These are phyloP conservation scores for Melikaiella ostensackeni DNA, from an alignment of 2,888 invertebrate species.

Conservation along the genomic window DNA sequence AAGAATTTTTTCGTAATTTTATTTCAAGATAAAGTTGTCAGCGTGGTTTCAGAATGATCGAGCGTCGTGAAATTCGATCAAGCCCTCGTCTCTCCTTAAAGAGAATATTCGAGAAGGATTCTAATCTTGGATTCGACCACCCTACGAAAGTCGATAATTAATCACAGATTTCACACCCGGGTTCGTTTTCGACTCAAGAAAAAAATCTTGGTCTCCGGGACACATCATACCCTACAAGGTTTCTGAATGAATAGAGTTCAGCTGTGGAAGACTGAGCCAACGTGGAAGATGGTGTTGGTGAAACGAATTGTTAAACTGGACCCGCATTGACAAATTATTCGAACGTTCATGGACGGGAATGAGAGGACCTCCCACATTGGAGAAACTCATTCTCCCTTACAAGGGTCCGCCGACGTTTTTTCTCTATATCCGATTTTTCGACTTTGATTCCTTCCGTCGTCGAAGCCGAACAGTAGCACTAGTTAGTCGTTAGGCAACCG, in stretches of 20 bases:
- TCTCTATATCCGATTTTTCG: constrained; percentile 31
- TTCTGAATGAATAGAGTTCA: constrained; percentile 52
- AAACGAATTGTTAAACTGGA: constrained; percentile 74
- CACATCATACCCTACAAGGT: constrained; percentile 42
- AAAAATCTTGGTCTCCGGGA: constrained; percentile 10
- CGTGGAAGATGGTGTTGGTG: constrained; percentile 56
- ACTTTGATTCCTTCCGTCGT: constrained; percentile 29
- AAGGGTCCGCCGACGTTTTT: not conserved
- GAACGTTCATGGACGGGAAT: constrained; percentile 58
- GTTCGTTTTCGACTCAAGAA: constrained; percentile 47
- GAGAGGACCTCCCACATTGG: constrained; percentile 67
- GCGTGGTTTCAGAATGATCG: not conserved
- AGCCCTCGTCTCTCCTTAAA: not conserved
- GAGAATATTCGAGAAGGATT: constrained; percentile 42
- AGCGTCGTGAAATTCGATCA: not conserved
- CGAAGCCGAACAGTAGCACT: constrained; percentile 9
- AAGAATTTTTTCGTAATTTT: not conserved
- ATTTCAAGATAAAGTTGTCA: not conserved
- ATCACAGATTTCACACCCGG: constrained; percentile 72
- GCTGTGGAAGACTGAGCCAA: constrained; percentile 43
- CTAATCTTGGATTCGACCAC: constrained; percentile 51
- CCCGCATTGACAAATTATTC: constrained; percentile 75
- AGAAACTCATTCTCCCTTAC: constrained; percentile 27
- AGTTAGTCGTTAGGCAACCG: not conserved
- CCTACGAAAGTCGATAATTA: constrained; percentile 64